Evolutionary conservation across 2,888 invertebrate species (phyloP).

Genomic region (Tachina grossa): DNA sequence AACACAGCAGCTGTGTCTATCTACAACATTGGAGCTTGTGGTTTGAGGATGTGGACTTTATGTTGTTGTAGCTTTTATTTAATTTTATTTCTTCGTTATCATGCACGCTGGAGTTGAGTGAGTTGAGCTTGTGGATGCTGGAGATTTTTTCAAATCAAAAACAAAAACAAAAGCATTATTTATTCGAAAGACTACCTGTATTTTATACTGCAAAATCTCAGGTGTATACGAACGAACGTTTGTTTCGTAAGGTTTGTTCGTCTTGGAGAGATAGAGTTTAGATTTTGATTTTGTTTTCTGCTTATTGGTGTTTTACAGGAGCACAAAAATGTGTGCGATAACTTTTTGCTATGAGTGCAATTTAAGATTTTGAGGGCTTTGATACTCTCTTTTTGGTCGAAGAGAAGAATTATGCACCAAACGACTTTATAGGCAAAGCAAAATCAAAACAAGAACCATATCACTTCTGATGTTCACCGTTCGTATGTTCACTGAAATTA

Average conservation of each 20-base stretch:
- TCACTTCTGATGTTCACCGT: not conserved
- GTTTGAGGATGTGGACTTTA: slow-evolving; percentile 65
- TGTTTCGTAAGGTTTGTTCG: slow-evolving; percentile 32
- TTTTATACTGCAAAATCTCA: slow-evolving; percentile 50
- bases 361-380: slow-evolving; percentile 24
- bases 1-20: slow-evolving; percentile 6
- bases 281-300: slow-evolving; percentile 27
- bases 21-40: slow-evolving; percentile 31
- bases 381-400: slow-evolving; percentile 51
- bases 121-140: slow-evolving; percentile 61
- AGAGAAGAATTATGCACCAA: slow-evolving; percentile 42
- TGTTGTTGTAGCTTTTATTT: slow-evolving; percentile 44
- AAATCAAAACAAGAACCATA: slow-evolving; percentile 11
- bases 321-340: slow-evolving; percentile 34
- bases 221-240: slow-evolving; percentile 55
- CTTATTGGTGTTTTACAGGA: slow-evolving; percentile 22
- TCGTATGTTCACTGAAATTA: slow-evolving; percentile 17
- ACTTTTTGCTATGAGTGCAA: slow-evolving; percentile 42
- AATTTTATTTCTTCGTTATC: slow-evolving; percentile 4
- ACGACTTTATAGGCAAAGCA: slow-evolving; percentile 34
- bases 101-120: slow-evolving; percentile 32
- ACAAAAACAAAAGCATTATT: slow-evolving; percentile 24
- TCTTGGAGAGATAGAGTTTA: slow-evolving; percentile 34
- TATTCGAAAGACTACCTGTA: slow-evolving; percentile 43
- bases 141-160: slow-evolving; percentile 22